Evolutionary conservation across 2,113 vertebrate species (phyloP).

Genomic region (Hippocampus barbouri): DNA sequence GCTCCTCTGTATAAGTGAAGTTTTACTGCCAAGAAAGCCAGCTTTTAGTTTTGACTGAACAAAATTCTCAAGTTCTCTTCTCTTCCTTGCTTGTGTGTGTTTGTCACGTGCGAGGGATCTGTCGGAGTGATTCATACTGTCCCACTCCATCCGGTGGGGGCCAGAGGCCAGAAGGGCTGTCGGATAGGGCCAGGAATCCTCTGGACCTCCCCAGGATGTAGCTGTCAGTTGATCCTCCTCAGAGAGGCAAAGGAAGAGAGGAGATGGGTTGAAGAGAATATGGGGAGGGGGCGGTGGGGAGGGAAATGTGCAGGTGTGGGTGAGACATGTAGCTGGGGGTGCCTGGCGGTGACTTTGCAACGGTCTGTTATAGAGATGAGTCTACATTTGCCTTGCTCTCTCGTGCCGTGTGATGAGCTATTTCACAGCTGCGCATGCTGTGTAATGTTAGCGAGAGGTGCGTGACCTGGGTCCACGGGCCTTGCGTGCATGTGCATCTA

Average conservation of each 20-base stretch:
- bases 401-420: constrained; percentile 18
- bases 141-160: constrained; percentile 52
- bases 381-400: constrained; percentile 10
- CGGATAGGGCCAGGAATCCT: constrained; percentile 62
- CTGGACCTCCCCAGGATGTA: constrained; percentile 68
- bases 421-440: constrained; percentile 41
- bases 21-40: background rate
- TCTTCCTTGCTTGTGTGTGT: constrained; percentile 18
- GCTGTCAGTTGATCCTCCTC: constrained; percentile 68
- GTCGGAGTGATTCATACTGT: constrained; percentile 34
- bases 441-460: constrained; percentile 14
- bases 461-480: background rate
- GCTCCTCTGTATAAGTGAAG: background rate
- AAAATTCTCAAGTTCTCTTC: background rate
- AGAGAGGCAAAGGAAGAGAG: constrained; percentile 44
- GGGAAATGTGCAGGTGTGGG: constrained; percentile 53
- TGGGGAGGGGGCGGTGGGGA: constrained; percentile 8
- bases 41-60: background rate
- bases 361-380: constrained; percentile 58
- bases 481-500: background rate
- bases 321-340: constrained; percentile 30
- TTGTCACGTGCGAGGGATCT: constrained; percentile 26
- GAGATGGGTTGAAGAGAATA: constrained; percentile 33
- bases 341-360: constrained; percentile 47
- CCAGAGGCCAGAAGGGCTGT: constrained; percentile 53